phyloP scores from a whole-genome alignment of 2,113 vertebrate species.

The Lynx canadensis region DNA sequence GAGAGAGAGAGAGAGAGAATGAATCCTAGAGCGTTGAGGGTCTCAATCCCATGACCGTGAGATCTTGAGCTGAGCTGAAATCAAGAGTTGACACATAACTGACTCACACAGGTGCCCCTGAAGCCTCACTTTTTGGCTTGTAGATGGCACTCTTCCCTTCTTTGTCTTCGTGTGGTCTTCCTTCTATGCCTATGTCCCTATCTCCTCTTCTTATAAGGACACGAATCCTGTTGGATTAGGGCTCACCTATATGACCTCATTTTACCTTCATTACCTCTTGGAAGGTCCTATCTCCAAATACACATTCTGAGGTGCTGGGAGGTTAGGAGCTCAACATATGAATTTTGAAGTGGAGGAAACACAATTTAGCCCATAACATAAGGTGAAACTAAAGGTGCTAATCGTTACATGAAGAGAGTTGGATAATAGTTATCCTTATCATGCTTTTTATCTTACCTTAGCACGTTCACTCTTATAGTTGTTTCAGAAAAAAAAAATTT shows the following conservation, averaged over 20 bases:
- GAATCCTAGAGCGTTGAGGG: no score
- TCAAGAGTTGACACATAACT: no score
- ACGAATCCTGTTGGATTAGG: not conserved
- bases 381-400: not conserved
- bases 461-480: not conserved
- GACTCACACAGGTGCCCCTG: no score
- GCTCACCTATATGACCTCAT: not conserved
- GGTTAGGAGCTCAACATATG: not conserved
- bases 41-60: no score
- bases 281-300: conserved; percentile 10
- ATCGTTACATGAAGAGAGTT: not conserved
- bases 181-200: not conserved
- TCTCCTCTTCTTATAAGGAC: not conserved
- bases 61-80: no score
- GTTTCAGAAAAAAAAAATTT: not conserved
- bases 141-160: not conserved
- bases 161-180: not conserved
- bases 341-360: not conserved
- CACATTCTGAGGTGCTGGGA: not conserved
- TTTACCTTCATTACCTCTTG: not conserved
- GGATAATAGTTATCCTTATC: not conserved
- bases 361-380: not conserved
- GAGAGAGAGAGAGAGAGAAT: no score
- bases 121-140: not conserved
- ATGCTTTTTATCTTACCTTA: not conserved